These are phyloP conservation scores for Montifringilla adamsi DNA, from an alignment of 2,113 vertebrate genomes.

Conservation along the genomic window DNA sequence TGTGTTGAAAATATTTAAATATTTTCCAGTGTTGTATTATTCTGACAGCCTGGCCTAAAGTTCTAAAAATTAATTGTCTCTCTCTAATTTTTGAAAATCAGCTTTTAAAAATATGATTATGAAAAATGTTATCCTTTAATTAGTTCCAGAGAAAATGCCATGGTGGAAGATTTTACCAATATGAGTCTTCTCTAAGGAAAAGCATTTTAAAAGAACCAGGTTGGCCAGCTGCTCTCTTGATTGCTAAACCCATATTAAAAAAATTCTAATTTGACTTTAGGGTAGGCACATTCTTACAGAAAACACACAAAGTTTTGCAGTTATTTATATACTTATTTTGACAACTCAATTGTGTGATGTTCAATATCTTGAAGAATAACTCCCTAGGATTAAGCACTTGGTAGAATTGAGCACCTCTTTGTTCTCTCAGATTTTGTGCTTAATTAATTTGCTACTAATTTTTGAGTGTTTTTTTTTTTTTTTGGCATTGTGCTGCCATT, in stretches of 20 bases:
- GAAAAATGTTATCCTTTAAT: not conserved
- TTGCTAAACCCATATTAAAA: not conserved
- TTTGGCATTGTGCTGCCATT: not conserved
- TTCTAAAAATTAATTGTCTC: not conserved
- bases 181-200: not conserved
- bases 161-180: not conserved
- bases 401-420: conserved; percentile 14
- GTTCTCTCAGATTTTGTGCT: conserved; percentile 25
- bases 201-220: not conserved
- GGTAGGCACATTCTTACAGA: not conserved
- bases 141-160: not conserved
- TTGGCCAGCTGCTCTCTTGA: not conserved
- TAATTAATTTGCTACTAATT: conserved; percentile 33
- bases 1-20: not conserved
- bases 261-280: not conserved
- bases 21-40: not conserved
- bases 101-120: not conserved
- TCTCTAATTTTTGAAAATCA: not conserved
- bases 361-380: conserved; percentile 5
- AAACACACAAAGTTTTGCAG: not conserved
- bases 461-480: not conserved
- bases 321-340: conserved; percentile 13
- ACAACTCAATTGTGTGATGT: not conserved
- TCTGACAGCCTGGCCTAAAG: not conserved
- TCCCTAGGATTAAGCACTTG: conserved; percentile 16